Conservation (phyloP, 2,797 vertebrate species). For the Parotocinclus haroldoi region DNA sequence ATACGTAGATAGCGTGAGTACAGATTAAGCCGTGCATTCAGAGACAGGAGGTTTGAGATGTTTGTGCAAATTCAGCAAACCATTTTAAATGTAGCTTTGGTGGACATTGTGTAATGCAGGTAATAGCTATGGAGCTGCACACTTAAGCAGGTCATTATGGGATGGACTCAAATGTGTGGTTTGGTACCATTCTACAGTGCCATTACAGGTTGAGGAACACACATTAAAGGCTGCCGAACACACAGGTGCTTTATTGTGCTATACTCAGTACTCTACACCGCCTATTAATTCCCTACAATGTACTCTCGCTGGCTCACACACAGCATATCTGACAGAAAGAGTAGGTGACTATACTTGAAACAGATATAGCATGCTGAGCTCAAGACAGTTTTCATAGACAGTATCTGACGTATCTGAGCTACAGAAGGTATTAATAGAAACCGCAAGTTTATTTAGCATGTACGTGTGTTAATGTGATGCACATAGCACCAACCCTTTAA, state of each 20-base stretch:
- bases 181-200: constrained; percentile 30
- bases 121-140: constrained; percentile 56
- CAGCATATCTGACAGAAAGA: not conserved
- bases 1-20: not conserved
- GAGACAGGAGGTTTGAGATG: not conserved
- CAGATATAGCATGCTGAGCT: too few relatives aligned
- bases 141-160: constrained; percentile 63
- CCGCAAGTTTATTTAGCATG: too few relatives aligned
- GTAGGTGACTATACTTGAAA: too few relatives aligned
- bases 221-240: constrained; percentile 6
- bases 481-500: too few relatives aligned
- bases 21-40: constrained; percentile 47
- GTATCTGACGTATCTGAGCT: too few relatives aligned
- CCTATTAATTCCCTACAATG: constrained; percentile 12
- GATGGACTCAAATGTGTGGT: constrained; percentile 39
- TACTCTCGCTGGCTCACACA: constrained; percentile 14
- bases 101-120: constrained; percentile 54
- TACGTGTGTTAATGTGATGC: too few relatives aligned
- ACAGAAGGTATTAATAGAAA: too few relatives aligned
- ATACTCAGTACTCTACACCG: not conserved
- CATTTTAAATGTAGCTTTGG: constrained; percentile 50
- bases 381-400: too few relatives aligned
- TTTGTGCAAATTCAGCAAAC: constrained; percentile 54
- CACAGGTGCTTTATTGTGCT: constrained; percentile 20
- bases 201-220: constrained; percentile 20